Evolutionary conservation across 53 echinoderm and acorn worm species (phyloP).

Genomic region (Glandiceps talaboti): DNA sequence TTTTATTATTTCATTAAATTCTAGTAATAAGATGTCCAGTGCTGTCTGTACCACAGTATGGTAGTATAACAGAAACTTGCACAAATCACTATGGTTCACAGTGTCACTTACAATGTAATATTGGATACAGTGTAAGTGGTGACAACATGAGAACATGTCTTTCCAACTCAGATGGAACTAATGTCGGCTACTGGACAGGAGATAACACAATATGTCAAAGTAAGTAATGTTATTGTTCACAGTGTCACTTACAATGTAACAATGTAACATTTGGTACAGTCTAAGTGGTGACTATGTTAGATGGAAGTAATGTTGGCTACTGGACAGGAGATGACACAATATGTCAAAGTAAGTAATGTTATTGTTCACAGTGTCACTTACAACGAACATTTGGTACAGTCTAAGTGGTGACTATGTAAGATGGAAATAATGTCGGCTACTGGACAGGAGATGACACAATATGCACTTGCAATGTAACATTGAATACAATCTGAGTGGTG

Average conservation of each 20-base stretch:
- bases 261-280: constrained; percentile 16
- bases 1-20: no score
- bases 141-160: no score
- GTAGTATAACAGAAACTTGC: background rate
- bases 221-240: constrained; percentile 10
- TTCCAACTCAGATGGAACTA: no score
- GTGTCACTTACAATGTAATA: constrained; percentile 15
- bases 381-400: constrained; percentile 18
- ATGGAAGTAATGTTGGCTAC: background rate
- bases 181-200: background rate
- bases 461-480: no score
- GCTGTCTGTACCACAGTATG: background rate
- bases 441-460: background rate
- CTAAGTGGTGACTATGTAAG: constrained; percentile 34
- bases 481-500: no score
- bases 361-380: constrained; percentile 17
- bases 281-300: constrained; percentile 34
- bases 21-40: background rate
- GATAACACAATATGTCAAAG: background rate
- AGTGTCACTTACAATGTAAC: constrained; percentile 20
- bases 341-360: background rate
- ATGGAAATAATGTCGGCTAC: background rate
- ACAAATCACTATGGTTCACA: constrained; percentile 19
- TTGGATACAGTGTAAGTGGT: constrained; percentile 27
- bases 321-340: background rate